phyloP scores from a whole-genome alignment of 2,797 vertebrate species.

The Dendrocincla tyrannina region DNA sequence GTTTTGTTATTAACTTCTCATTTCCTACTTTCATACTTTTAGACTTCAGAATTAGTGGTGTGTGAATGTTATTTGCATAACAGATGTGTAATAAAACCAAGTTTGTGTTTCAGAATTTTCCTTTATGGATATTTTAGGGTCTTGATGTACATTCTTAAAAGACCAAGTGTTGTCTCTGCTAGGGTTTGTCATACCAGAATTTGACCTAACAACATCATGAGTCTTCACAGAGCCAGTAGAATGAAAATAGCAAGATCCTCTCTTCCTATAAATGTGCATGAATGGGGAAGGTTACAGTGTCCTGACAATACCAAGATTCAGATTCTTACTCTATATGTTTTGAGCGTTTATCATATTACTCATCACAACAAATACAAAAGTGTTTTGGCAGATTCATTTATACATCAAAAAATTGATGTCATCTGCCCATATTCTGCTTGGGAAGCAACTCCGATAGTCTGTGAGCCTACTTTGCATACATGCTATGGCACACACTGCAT shows the following conservation, averaged over 20 bases:
- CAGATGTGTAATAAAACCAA: background rate
- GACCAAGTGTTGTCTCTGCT: background rate
- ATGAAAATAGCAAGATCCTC: background rate
- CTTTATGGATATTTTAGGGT: background rate
- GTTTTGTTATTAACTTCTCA: slow-evolving; percentile 55
- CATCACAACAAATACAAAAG: background rate
- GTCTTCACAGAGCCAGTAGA: background rate
- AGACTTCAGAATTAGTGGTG: slow-evolving; percentile 40
- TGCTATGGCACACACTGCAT: background rate
- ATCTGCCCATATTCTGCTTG: background rate
- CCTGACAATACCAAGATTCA: background rate
- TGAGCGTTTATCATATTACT: background rate
- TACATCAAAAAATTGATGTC: background rate
- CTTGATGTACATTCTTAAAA: background rate
- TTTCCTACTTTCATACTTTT: slow-evolving; percentile 68
- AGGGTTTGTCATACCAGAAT: background rate
- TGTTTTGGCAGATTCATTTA: background rate
- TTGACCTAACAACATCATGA: background rate
- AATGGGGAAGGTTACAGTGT: background rate
- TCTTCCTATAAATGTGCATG: fast-evolving
- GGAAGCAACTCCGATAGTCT: background rate
- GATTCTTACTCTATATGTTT: background rate
- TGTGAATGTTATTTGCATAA: slow-evolving; percentile 53
- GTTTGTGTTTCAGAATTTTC: slow-evolving; percentile 22
- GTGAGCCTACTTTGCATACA: background rate